Base-by-base conservation (phyloP, 2,797 vertebrate genomes). In the Manis crassicaudata region DNA sequence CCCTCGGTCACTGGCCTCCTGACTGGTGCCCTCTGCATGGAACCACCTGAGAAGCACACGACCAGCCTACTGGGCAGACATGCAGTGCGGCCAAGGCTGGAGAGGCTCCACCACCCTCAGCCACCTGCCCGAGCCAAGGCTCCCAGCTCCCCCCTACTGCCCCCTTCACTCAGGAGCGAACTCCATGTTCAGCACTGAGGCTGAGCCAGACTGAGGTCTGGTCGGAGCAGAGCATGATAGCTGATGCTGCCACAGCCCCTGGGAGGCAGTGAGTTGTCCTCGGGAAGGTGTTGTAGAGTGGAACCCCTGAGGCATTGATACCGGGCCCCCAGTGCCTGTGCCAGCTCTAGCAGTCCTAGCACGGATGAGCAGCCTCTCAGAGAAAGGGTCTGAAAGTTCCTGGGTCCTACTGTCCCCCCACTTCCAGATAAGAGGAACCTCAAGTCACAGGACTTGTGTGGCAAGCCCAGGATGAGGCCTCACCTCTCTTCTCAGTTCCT, bases 361-460 rank as follows among this genome's bases (percentile, higher is more conserved):
- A 23, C 21, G n/a, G 46, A 56, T 40, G 23, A 86, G 63, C 62
- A 60, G 73, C 12, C 25, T 23, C 67, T 32, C 54, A n/a, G 63
- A 81, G 58, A 67, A 43, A 23, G 13, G 32, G 29, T 10, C 60
- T 5, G 37, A 11, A 50, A 50, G 40, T 50, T 67, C 25, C 50
- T 23, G 82, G 20, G n/a, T 18, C 35, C 23, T 2, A 20, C 23
- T 8, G 2, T 50, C 29, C n/a, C 46, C 29, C 54, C 23, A 1
- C 14, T 37, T 58, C 25, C 37, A 37, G 58, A 20, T 11, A 46
- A 63, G 60, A 25, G 27, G 21, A 46, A 56, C n/a, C 52, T 62
- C 0, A 0, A 12, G 46, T 20, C 29, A 35, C 2, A n/a, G 63
- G 40, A 23, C 43, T 82, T 18, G 3, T 17, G 1, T 9, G 1